Conservation (phyloP, 2,888 invertebrate species). For the Tenthredo livida region DNA sequence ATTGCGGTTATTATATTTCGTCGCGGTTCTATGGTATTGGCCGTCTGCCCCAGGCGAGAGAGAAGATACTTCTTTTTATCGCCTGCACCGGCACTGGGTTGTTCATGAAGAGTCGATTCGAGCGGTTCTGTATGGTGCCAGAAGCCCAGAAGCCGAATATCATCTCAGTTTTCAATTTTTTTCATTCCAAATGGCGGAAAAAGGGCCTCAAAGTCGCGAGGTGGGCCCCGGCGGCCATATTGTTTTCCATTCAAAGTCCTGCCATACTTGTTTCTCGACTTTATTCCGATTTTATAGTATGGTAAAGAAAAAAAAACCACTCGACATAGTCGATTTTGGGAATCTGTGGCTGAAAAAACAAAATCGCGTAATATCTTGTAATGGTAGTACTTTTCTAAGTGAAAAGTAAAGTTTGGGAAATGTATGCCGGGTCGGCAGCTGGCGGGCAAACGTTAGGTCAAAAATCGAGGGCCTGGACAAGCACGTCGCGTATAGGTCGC, state of each 20-base stretch:
- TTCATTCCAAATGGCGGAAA: not conserved
- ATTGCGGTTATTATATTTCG: not conserved
- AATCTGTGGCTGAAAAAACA: not conserved
- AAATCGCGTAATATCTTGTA: not conserved
- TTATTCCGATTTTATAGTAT: not conserved
- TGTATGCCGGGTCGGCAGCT: slow-evolving; percentile 20
- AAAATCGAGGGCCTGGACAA: not conserved
- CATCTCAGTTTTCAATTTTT: not conserved
- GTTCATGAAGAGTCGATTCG: not conserved
- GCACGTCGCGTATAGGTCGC: not conserved
- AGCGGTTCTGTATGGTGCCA: not conserved
- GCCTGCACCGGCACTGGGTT: not conserved
- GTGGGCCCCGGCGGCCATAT: not conserved
- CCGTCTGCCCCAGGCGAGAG: not conserved
- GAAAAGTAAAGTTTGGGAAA: not conserved
- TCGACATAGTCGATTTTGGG: not conserved
- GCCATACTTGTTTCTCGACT: not conserved
- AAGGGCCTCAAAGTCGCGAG: slow-evolving; percentile 8
- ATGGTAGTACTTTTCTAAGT: not conserved
- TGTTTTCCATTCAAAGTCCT: not conserved
- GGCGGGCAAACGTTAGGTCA: slow-evolving; percentile 3
- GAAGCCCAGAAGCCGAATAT: not conserved
- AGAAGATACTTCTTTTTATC: not conserved
- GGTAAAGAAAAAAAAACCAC: not conserved
- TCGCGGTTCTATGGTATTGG: not conserved